phyloP scores from a whole-genome alignment of 2,888 invertebrate species.

The Papilio elwesi region DNA sequence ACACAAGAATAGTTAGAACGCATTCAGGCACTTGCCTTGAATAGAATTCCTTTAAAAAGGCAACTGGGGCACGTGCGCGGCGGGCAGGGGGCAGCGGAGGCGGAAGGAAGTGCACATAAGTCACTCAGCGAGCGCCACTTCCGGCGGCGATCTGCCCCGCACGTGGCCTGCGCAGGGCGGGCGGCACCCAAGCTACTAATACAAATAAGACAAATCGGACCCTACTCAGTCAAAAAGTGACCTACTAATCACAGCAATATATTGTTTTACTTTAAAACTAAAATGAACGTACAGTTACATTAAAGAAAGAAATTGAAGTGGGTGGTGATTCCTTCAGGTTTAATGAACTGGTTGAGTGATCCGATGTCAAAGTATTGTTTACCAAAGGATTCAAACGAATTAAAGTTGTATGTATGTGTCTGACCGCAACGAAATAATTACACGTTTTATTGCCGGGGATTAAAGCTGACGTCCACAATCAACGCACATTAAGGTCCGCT shows the following conservation, averaged over 20 bases:
- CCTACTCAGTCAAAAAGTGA: neutral
- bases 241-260: neutral
- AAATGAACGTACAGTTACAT: neutral
- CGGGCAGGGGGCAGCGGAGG: slow-evolving; percentile 59
- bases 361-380: too few relatives aligned
- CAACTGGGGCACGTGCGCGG: slow-evolving; percentile 42
- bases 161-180: slow-evolving; percentile 39
- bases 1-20: neutral
- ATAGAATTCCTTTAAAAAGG: slow-evolving; percentile 44
- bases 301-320: neutral
- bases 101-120: slow-evolving; percentile 73
- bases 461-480: slow-evolving; percentile 31
- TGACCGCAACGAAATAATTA: slow-evolving; percentile 44
- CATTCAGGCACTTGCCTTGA: neutral
- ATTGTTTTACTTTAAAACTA: too few relatives aligned
- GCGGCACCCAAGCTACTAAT: slow-evolving; percentile 14
- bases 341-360: too few relatives aligned
- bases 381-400: neutral
- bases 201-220: slow-evolving; percentile 39
- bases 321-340: too few relatives aligned
- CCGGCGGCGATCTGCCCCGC: slow-evolving; percentile 40
- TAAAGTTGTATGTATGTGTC: slow-evolving; percentile 24
- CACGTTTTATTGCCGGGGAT: slow-evolving; percentile 36
- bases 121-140: slow-evolving; percentile 64
- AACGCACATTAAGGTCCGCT: slow-evolving; percentile 27